Evolutionary conservation across 2,888 invertebrate genomes (phyloP), one percentile per base, ranked within the genome.

Genomic region (Psococerastis gibbosa): DNA sequence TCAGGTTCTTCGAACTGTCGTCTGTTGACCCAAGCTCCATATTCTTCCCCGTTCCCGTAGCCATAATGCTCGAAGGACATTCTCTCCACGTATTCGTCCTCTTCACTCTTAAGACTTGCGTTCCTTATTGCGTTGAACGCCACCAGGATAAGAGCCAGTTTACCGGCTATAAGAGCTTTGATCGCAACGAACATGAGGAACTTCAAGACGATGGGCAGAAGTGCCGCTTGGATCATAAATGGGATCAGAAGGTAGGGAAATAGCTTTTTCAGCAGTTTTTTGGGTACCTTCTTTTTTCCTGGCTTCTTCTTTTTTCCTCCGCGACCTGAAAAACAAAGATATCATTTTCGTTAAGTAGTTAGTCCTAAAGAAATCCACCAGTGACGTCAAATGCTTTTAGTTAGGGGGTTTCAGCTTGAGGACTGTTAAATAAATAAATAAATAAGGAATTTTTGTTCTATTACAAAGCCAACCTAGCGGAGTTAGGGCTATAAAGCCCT

Each of bases 111-210:
- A 15, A 50, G 42, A 16, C 49, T n/a, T 3, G 47, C 43, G 38
- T 48, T 51, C 3, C 51, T 46, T 11, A 51, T 23, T 17, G 51
- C 44, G 45, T 55, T 55, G 41, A 53, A 48, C 5, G 38, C 47
- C 15, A 54, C 47, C 13, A 55, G 48, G 15, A 53, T 16, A 9
- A 55, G 43, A 2, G 54, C 54, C 16, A 54, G 45, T 46, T 55
- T 55, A 17, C 54, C 54, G 15, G 54, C 42, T 27, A 52, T 42
- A 17, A 54, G 47, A 8, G 55, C 53, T 46, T 55, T 55, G 22
- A 54, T 23, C 11, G 53, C 54, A 31, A 55, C 45, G 45, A 54
- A 38, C 45, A 53, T 53, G 23, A 55, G 46, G n/a, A 50, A 51
- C 43, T 51, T 47, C 3, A 55, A 49, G 46, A 53, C 50, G 43